A percentile compares a stretch with the other conserved stretches of the same genome.
phyloP scores from a whole-genome alignment of 92 coral and sea anemone species.

The Palythoa heliodiscus region DNA sequence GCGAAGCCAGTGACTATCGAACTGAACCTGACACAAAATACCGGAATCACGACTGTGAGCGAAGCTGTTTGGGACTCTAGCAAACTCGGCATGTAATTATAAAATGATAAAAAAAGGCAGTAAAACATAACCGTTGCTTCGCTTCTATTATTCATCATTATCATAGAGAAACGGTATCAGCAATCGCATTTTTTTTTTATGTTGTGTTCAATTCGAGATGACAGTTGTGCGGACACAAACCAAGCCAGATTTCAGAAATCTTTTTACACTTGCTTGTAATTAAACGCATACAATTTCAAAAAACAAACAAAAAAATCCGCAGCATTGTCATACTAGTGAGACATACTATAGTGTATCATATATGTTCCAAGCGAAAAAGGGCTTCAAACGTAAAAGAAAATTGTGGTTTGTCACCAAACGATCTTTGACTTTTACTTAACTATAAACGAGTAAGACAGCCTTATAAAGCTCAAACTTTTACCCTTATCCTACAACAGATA shows the following conservation, averaged over 20 bases:
- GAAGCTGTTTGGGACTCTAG: not conserved
- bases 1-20: not conserved
- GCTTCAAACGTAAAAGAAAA: no score
- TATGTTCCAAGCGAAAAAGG: no score
- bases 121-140: not conserved
- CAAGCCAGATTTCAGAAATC: not conserved
- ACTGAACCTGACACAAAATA: not conserved
- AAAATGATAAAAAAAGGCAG: not conserved
- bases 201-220: not conserved
- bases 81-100: not conserved
- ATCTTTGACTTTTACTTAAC: no score
- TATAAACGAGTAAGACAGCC: not conserved
- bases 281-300: not conserved
- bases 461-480: slow-evolving; percentile 7
- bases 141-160: not conserved
- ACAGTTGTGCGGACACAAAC: not conserved
- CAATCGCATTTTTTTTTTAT: not conserved
- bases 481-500: slow-evolving; percentile 29
- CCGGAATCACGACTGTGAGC: not conserved
- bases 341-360: no score
- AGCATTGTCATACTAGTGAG: not conserved
- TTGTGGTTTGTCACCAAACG: no score
- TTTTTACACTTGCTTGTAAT: not conserved
- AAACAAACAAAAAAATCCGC: not conserved
- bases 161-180: not conserved